Conservation (phyloP, 1,140 invertebrate species). For the Achroia grisella region DNA sequence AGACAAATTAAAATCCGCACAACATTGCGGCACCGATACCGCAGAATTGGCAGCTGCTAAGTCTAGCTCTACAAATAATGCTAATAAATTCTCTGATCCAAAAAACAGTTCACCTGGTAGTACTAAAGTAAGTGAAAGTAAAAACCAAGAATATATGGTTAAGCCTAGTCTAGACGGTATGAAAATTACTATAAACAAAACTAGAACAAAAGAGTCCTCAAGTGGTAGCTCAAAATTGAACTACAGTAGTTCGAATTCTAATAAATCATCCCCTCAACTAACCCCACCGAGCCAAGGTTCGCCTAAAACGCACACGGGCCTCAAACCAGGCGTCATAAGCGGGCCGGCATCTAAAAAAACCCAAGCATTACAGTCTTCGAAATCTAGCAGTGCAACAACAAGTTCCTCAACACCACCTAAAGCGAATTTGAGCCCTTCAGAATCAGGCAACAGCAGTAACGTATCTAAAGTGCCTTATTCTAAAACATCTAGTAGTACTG, state of each 20-base stretch:
- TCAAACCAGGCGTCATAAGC: conserved; percentile 88
- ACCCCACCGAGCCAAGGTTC: conserved; percentile 77
- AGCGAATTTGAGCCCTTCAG: conserved; percentile 53
- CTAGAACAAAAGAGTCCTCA: conserved; percentile 79
- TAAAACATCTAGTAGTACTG: conserved; percentile 75
- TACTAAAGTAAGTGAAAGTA: conserved; percentile 76
- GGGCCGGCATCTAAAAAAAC: conserved; percentile 87
- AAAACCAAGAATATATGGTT: conserved; percentile 90
- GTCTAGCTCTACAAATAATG: conserved; percentile 44
- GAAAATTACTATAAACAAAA: conserved; percentile 93
- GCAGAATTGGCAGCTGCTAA: conserved; percentile 44
- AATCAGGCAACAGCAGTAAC: conserved; percentile 37
- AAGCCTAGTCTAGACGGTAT: conserved; percentile 89
- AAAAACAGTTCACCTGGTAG: conserved; percentile 58
- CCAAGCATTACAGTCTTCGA: conserved; percentile 70
- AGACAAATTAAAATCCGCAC: conserved; percentile 87
- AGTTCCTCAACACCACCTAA: conserved; percentile 55
- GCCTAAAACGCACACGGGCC: conserved; percentile 85
- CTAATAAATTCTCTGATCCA: conserved; percentile 71
- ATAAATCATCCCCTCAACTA: conserved; percentile 63
- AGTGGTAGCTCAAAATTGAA: conserved; percentile 64
- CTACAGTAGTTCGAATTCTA: conserved; percentile 51
- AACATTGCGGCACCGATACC: conserved; percentile 75
- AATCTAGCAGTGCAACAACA: conserved; percentile 56
- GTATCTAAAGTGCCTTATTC: conserved; percentile 74